Percentiles rank a stretch among this genome's conserved stretches.
Conservation (phyloP, 2,888 invertebrate genomes). For the Papilio elwesi region DNA sequence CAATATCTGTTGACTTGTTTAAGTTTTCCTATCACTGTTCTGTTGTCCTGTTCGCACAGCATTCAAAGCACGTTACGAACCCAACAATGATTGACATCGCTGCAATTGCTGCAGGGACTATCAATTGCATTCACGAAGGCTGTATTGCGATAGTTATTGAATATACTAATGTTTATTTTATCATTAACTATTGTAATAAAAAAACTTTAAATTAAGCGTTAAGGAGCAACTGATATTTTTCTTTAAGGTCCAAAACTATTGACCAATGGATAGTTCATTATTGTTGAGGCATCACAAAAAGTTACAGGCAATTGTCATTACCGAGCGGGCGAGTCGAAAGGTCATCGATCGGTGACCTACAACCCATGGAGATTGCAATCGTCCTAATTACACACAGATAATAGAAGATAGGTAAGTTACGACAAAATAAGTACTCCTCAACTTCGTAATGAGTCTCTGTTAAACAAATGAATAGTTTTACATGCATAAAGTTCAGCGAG, state of each 20-base stretch:
- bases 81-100: conserved; percentile 24
- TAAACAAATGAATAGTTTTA: conserved; percentile 35
- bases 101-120: conserved; percentile 12
- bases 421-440: conserved; percentile 33
- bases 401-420: conserved; percentile 32
- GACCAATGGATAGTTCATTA: conserved; percentile 22
- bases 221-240: background rate
- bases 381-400: conserved; percentile 35
- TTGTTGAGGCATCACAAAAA: conserved; percentile 25
- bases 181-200: too few relatives aligned
- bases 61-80: conserved; percentile 26
- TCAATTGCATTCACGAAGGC: background rate
- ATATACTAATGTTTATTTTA: background rate
- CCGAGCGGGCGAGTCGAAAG: conserved; percentile 26
- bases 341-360: conserved; percentile 36
- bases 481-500: conserved; percentile 28
- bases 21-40: conserved; percentile 49
- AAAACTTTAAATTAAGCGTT: background rate
- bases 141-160: background rate
- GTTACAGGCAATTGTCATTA: conserved; percentile 35
- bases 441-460: conserved; percentile 33
- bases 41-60: background rate
- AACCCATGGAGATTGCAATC: conserved; percentile 36
- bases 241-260: conserved; percentile 15
- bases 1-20: conserved; percentile 31